Base-by-base conservation (phyloP, 2,888 invertebrate species). In the Cancer borealis region DNA sequence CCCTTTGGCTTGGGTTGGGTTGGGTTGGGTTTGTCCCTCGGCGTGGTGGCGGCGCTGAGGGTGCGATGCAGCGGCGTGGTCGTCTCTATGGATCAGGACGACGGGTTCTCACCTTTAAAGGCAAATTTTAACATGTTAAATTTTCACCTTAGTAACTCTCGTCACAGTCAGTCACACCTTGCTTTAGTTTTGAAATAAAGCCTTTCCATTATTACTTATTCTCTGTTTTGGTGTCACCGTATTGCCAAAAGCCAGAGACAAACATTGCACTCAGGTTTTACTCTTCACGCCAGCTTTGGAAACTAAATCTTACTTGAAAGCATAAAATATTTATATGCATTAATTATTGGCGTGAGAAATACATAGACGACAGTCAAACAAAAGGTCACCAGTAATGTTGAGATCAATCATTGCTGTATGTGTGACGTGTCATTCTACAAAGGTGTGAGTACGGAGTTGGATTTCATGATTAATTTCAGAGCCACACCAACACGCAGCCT, bases 51-150 rank as follows among this genome's bases (percentile, higher is more conserved):
- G n/a, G 12, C 54, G 12, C 54, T 54, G n/a, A n/a, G 66, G 66
- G n/a, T 6, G n/a, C n/a, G 66, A 66, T 66, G 66, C n/a, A n/a
- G 66, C 66, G n/a, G 66, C 66, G 66, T n/a, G 66, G 66, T 66
- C 66, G 54, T 54, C 54, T 54, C 12, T 54, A 14, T 54, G 12
- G 66, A 66, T 66, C 66, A 66, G n/a, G 66, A 6, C 66, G 66
- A 12, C 3, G 54, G 54, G 54, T 12, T 66, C 66, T 21, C 66
- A 66, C 66, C 66, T 66, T 66, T 66, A 66, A 66, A 6, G 66
- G n/a, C 79, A 79, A 79, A 30, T 26, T 79, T 79, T 79, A 30
- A 79, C 30, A 79, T 6, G 30, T 30, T 79, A 66, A 66, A 66
- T 79, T 26, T 26, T 79, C 79, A 79, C 79, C 79, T 79, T 79